phyloP scores from a whole-genome alignment of 2,888 invertebrate species.

The Pseudanteris insignis region DNA sequence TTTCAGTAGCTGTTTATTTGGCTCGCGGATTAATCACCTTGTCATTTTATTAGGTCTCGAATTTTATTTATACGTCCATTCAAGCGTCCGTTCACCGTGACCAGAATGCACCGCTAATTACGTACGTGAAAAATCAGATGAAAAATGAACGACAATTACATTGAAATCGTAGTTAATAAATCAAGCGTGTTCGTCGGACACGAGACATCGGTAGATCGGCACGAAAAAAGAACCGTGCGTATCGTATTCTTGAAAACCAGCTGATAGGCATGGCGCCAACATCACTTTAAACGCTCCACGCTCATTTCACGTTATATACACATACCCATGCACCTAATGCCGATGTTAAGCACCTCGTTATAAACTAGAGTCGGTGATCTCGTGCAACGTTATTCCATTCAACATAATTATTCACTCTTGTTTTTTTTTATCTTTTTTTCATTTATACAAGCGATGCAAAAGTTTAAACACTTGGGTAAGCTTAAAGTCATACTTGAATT shows the following conservation, averaged over 20 bases:
- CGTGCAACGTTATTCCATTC: too few relatives aligned
- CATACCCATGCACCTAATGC: conserved; percentile 9
- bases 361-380: conserved; percentile 18
- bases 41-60: conserved; percentile 11
- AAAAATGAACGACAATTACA: conserved; percentile 34
- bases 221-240: too few relatives aligned
- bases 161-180: conserved; percentile 15
- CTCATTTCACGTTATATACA: conserved; percentile 15
- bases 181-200: conserved; percentile 18
- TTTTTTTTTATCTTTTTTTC: background rate
- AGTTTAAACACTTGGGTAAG: too few relatives aligned
- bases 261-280: conserved; percentile 33
- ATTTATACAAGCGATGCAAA: too few relatives aligned
- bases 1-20: conserved; percentile 4
- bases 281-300: conserved; percentile 20
- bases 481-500: too few relatives aligned
- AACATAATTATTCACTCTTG: too few relatives aligned
- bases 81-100: conserved; percentile 14
- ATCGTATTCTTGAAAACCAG: conserved; percentile 37
- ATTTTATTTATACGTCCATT: conserved; percentile 24
- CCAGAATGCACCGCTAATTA: conserved; percentile 19
- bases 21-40: conserved; percentile 8
- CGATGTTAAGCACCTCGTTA: conserved; percentile 24
- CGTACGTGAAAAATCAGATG: conserved; percentile 17
- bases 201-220: conserved; percentile 1